These are phyloP conservation scores for Eublepharis macularius DNA, from an alignment of 2,113 vertebrate species.

Conservation along the genomic window DNA sequence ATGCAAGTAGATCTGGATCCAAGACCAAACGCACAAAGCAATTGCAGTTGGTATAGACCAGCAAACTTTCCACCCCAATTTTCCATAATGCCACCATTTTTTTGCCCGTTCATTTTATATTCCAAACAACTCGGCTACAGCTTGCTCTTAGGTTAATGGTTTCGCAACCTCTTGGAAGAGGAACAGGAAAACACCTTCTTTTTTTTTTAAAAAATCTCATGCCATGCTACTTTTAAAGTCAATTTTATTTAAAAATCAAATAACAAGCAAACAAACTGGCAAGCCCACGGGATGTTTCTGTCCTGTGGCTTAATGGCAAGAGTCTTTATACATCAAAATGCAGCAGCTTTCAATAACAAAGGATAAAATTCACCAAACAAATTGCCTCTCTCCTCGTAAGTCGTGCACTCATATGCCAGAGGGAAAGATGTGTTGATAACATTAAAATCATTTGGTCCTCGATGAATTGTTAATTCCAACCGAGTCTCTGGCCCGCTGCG, in stretches of 20 bases:
- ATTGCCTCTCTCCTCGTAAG: slow-evolving; percentile 75
- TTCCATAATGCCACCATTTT: not conserved
- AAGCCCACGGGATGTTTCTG: slow-evolving; percentile 69
- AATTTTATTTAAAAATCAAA: slow-evolving; percentile 74
- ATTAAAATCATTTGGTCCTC: slow-evolving; percentile 70
- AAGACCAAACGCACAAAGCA: no score
- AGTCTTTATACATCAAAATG: slow-evolving; percentile 79
- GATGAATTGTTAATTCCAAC: slow-evolving; percentile 76
- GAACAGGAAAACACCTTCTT: slow-evolving; percentile 69
- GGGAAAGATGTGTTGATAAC: slow-evolving; percentile 75
- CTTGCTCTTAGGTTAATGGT: not conserved
- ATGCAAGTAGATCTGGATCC: no score
- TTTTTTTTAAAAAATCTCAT: slow-evolving; percentile 40
- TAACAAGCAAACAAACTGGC: slow-evolving; percentile 74
- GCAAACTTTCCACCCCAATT: not conserved
- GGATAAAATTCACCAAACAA: slow-evolving; percentile 77
- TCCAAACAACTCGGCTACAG: not conserved
- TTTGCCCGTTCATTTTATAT: not conserved
- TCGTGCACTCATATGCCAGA: slow-evolving; percentile 61
- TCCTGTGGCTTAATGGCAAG: slow-evolving; percentile 74
- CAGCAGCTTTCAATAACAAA: slow-evolving; percentile 80
- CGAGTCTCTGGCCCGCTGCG: slow-evolving; percentile 61
- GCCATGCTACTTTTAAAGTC: slow-evolving; percentile 71
- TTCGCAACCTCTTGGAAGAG: slow-evolving; percentile 64
- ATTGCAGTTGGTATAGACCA: not conserved